Base-by-base conservation (phyloP, 2,797 vertebrate species). In the Chromobotia macracanthus region DNA sequence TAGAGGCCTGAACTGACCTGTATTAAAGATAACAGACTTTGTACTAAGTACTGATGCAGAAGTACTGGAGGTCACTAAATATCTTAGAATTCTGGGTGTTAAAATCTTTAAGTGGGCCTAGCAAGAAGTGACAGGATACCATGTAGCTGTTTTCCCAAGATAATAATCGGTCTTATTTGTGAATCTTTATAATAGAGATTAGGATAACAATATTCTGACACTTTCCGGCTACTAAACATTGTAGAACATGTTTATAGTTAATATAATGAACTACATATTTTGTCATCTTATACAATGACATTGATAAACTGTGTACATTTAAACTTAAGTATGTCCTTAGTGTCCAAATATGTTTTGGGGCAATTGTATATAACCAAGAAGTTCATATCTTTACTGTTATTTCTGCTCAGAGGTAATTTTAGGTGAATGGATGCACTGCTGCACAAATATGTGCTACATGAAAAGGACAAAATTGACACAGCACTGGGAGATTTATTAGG, bases 351-450 rank as follows among this genome's bases (percentile, higher is more conserved):
- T 2, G 10, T 28, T 25, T 60, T 61, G 11, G 25, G 25, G 60
- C 2, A 15, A 31, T 15, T 18, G n/a, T 56, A 58, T 58, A 25
- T 58, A 61, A 61, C 25, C 31, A 9, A 31, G 16, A 63, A 16
- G 15, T 35, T 63, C 7, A 25, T 28, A n/a, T 16, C 28, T 31
- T 63, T 63, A 35, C 60, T 63, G 28, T 63, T 28, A 60, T 60
- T 60, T 18, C 16, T 18, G 28, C 13, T 31, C 60, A 18, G 16
- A 64, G 58, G 53, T 68, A 60, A 60, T 68, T 58, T 68, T 18
- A 9, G 28, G n/a, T 58, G 38, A n/a, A 69, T 48, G n/a, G 41
- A 50, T 58, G 61, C 73, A 66, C 19, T 55, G 73, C 63, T 75
- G 31, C 64, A 46, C 23, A 67, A 53, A 48, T 25, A 60, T 12